A percentile compares a stretch with the other conserved stretches of the same genome.
phyloP scores from a whole-genome alignment of 2,888 invertebrate species.

The Caenorhabditis macrosperma region DNA sequence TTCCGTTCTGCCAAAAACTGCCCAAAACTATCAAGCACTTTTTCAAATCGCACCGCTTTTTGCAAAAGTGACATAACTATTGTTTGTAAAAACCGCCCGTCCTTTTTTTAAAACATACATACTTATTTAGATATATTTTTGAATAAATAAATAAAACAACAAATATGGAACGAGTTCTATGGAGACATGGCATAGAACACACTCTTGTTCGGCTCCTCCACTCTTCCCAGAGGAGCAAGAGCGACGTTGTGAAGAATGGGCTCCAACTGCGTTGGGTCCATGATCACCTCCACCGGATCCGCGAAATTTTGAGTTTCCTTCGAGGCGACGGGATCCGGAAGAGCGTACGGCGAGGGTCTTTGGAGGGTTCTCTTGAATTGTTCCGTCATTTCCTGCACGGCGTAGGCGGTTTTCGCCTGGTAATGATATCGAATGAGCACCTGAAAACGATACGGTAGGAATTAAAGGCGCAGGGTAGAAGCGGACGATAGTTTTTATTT shows the following conservation, averaged over 20 bases:
- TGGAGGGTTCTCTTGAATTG: not conserved
- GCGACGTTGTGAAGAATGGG: not conserved
- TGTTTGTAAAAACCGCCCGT: no score
- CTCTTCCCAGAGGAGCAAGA: not conserved
- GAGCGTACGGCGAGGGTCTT: not conserved
- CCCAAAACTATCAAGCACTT: not conserved
- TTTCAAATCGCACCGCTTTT: not conserved
- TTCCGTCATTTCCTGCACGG: not conserved
- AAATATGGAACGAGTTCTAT: not conserved
- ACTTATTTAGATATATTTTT: no score
- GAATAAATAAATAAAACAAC: no score
- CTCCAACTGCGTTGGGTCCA: not conserved
- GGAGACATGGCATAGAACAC: not conserved
- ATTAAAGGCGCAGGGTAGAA: not conserved
- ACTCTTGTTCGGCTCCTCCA: not conserved
- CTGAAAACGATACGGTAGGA: not conserved
- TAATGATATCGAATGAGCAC: not conserved
- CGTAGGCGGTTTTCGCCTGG: not conserved
- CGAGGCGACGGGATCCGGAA: not conserved
- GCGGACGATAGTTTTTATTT: no score
- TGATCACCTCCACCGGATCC: not conserved
- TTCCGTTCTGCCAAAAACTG: not conserved
- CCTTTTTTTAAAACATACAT: no score
- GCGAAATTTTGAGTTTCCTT: not conserved
- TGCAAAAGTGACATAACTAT: no score